These are phyloP conservation scores for Metellina segmentata DNA, from an alignment of 2,888 invertebrate genomes.

Conservation along the genomic window DNA sequence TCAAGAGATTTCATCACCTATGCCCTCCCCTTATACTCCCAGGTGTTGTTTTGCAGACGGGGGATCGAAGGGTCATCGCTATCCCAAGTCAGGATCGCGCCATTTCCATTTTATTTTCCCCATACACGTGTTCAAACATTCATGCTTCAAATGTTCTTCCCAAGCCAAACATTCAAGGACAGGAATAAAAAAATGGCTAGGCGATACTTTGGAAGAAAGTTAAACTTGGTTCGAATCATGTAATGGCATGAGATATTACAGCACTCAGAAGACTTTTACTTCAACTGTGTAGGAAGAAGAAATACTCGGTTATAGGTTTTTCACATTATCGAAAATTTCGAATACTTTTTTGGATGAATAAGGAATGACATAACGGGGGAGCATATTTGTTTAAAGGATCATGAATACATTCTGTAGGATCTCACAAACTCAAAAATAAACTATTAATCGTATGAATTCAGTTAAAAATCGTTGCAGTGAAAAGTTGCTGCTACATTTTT, in stretches of 20 bases:
- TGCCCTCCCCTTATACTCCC: conserved; percentile 1
- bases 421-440: no score
- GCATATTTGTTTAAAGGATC: no score
- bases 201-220: conserved; percentile 33
- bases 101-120: conserved; percentile 22
- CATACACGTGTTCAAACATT: conserved; percentile 40
- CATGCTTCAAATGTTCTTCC: conserved; percentile 12
- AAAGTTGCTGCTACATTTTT: no score
- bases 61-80: conserved; percentile 8
- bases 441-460: no score
- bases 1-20: not conserved
- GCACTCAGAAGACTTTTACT: conserved; percentile 9
- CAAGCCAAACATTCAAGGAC: not conserved
- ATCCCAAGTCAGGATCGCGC: conserved; percentile 21
- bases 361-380: not conserved
- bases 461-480: no score
- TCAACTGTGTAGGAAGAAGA: not conserved
- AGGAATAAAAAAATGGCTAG: conserved; percentile 24
- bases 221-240: conserved; percentile 27
- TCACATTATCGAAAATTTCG: not conserved
- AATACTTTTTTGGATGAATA: conserved; percentile 14
- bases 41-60: not conserved
- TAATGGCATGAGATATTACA: conserved; percentile 36
- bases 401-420: no score
- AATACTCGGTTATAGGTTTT: not conserved